Base-by-base conservation (phyloP, 2,113 vertebrate species). In the Pica pica region DNA sequence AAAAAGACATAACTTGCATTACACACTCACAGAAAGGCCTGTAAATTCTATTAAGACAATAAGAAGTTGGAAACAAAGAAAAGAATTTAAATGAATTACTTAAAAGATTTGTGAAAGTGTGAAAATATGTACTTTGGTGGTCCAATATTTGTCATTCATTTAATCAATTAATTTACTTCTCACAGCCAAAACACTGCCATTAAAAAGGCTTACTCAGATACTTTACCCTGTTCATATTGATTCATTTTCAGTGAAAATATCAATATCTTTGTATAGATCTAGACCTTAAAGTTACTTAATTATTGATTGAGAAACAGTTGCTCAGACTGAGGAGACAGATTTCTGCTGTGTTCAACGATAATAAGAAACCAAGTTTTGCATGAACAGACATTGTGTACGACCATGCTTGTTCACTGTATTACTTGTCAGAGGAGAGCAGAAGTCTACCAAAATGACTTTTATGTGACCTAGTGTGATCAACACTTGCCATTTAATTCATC, bases 261-360 rank as follows among this genome's bases (percentile, higher is more conserved):
- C 99, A 98, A 99, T 99, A 99, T 96, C 96, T 98, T 98, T 97
- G 90, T 98, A 99, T 98, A 97, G 98, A 98, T 98, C 94, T 97
- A 97, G 98, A 97, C 97, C 98, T 98, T 98, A 97, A 98, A 98
- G 98, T 98, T 98, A 96, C 97, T 98, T 98, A 98, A 98, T 98
- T 98, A 99, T 99, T 99, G 99, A 99, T 99, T 97, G 97, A 92
- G 93, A 97, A 98, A 97, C 94, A 97, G 98, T 98, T 96, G 98
- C 97, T 97, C 96, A 96, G 97, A 90, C 97, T 94, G 97, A 98
- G 98, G 97, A 98, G 98, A 98, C 98, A 98, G 98, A 98, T 97
- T 97, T 97, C 97, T 94, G 94, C 95, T 97, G 96, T 94, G 97
- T 96, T 97, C 98, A 97, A 97, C 65, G 96, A 98, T 96, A 97